These are phyloP conservation scores for Mesorhabditis sp. DNA, from an alignment of 2,888 invertebrate genomes.

Conservation along the genomic window DNA sequence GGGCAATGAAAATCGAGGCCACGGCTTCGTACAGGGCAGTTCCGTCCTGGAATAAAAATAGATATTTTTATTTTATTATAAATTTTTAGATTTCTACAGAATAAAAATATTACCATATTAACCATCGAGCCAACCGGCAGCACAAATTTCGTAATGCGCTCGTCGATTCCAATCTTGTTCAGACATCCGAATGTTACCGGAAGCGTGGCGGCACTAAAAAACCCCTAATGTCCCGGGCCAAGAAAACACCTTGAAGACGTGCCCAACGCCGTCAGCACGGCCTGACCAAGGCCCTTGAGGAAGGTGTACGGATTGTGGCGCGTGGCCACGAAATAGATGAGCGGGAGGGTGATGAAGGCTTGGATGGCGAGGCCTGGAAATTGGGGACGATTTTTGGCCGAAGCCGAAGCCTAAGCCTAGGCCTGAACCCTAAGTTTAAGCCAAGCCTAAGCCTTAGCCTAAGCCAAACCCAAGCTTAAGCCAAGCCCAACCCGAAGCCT, in stretches of 20 bases:
- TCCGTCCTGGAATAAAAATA: conserved; percentile 59
- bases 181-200: conserved; percentile 69
- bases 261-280: conserved; percentile 68
- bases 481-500: no score
- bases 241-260: conserved; percentile 67
- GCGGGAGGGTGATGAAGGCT: conserved; percentile 65
- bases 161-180: conserved; percentile 68
- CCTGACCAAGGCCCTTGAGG: conserved; percentile 67
- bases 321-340: conserved; percentile 66
- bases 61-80: no score
- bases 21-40: conserved; percentile 75
- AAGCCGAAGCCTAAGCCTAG: no score
- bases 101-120: no score
- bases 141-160: conserved; percentile 67
- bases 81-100: conserved; percentile 4
- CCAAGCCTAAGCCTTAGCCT: no score
- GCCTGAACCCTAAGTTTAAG: no score
- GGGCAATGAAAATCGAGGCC: conserved; percentile 80
- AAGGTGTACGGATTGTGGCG: conserved; percentile 38
- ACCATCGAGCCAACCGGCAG: conserved; percentile 64
- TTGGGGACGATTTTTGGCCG: conserved; percentile 19
- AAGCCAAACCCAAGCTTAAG: no score
- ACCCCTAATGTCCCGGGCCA: background rate
- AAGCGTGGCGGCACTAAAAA: conserved; percentile 66
- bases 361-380: conserved; percentile 65